Evolutionary conservation across 2,113 vertebrate species (phyloP), one percentile per base, ranked within the genome.

Genomic region (Ovis canadensis): DNA sequence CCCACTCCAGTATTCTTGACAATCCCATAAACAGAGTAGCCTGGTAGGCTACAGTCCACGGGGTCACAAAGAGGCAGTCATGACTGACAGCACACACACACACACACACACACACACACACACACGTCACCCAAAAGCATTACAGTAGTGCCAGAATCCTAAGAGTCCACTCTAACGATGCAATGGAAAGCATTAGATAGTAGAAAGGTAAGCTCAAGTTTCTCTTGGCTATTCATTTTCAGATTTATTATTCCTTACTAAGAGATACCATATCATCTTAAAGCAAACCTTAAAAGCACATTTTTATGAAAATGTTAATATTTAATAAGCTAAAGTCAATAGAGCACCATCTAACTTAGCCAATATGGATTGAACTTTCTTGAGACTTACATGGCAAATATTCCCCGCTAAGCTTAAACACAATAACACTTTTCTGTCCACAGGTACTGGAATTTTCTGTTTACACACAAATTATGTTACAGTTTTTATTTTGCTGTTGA

Each of bases 401-500:
- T 40, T 91, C 29, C 89, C 60, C 0, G 1, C 3, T 67, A 59
- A 80, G 0, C 95, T 92, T 77, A 85, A 96, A 91, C 29, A 67
- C 8, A 93, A 92, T 77, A 77, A 94, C 23, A 9, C 4, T 57
- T 7, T 15, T 96, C 83, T 91, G 25, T 55, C 67, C 17, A 77
- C 50, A 19, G 13, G 83, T 48, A 71, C 25, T 93, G 11, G 5
- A 16, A 88, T 88, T 89, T 97, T 91, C 85, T 60, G 36, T 95
- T 96, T 93, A 31, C 33, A 59, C 4, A 60, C 54, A 71, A 60
- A 71, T 40, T 86, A 40, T 8, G 50, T 86, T 82, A 93, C 64
- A 45, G 33, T 92, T 94, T 97, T 83, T 88, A 86, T 82, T 97
- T 82, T 97, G 15, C 29, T 74, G 2, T 84, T 91, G 50, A 95